Base-by-base conservation (phyloP, 1,140 invertebrate species). In the Psilanteris sp. region DNA sequence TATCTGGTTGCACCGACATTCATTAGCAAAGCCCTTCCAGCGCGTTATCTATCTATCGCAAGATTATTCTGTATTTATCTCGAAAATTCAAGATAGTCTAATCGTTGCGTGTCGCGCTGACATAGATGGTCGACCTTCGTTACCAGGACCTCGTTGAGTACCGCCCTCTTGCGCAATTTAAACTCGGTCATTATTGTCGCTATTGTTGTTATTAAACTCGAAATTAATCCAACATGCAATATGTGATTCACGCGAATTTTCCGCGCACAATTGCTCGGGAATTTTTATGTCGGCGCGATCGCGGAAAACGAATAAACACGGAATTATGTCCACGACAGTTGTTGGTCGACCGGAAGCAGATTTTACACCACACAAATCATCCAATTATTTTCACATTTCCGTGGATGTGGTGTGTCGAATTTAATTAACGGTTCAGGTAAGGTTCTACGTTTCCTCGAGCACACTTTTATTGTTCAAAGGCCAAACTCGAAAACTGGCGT, bases 41-140 rank as follows among this genome's bases (percentile, higher is more conserved):
- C 78, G 50, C 37, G 50, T 73, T 78, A 84, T 85, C 81, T 84
- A 79, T 81, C 82, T 82, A 86, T 86, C 81, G 79, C 77, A 70
- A 81, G 83, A 84, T 84, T 37, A 61, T 27, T 59, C 20, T 4
- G 37, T 39, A 15, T 29, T 71, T 71, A 71, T 71, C 66, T 61
- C 15, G 37, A 57, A 68, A 50, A 46, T 71, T 61, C 43, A 27
- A 71, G 72, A 81, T 79, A 76, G 81, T 44, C 64, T 74, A 79
- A 83, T 81, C 77, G 82, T 83, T 76, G 83, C 83, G 81, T 85
- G 83, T 70, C 44, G 43, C 43, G 27, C 16, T 43, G 48, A 41
- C 64, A 67, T 79, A 75, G 68, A 68, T 37, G 46, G 31, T 22
- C 62, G 34, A 67, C 55, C 52, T 54, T 67, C 57, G 15, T 61